phyloP scores from a whole-genome alignment of 2,888 invertebrate genomes.

The Alitta virens region DNA sequence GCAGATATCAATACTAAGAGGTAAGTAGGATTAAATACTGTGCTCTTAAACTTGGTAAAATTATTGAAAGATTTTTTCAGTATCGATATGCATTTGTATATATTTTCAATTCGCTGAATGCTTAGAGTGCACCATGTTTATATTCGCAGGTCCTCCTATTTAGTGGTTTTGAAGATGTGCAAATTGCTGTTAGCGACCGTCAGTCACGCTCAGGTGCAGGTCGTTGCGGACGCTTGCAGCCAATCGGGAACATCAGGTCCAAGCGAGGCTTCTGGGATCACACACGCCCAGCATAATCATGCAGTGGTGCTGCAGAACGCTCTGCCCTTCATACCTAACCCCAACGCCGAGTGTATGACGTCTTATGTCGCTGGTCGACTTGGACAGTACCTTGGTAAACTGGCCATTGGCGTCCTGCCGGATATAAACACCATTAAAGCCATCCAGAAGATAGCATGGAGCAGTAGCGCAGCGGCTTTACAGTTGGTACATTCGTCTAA shows the following conservation, averaged over 20 bases:
- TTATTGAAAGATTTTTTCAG: too few species aligned
- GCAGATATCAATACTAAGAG: conserved; percentile 75
- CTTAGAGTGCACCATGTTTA: too few species aligned
- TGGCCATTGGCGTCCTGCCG: conserved; percentile 66
- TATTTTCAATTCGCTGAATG: too few species aligned
- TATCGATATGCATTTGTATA: too few species aligned
- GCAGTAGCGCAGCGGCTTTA: conserved; percentile 71
- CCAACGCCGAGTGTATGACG: conserved; percentile 78
- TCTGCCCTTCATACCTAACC: conserved; percentile 78
- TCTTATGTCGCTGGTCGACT: conserved; percentile 80
- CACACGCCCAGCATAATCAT: conserved; percentile 18
- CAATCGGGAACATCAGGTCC: conserved; percentile 63
- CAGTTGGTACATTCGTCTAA: conserved; percentile 64
- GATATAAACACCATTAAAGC: conserved; percentile 73
- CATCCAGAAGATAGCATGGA: conserved; percentile 76
- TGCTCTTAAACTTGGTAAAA: too few species aligned
- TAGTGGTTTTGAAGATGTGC: conserved; percentile 82
- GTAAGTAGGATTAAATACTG: conserved; percentile 49
- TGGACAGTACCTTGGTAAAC: conserved; percentile 76
- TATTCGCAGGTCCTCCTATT: conserved; percentile 72
- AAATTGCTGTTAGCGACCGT: conserved; percentile 86
- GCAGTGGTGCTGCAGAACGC: conserved; percentile 72
- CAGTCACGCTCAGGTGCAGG: conserved; percentile 65
- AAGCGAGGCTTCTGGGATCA: conserved; percentile 38
- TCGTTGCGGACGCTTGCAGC: conserved; percentile 59